Conservation (phyloP, 2,888 invertebrate genomes). For the Isotomurus palustris region DNA sequence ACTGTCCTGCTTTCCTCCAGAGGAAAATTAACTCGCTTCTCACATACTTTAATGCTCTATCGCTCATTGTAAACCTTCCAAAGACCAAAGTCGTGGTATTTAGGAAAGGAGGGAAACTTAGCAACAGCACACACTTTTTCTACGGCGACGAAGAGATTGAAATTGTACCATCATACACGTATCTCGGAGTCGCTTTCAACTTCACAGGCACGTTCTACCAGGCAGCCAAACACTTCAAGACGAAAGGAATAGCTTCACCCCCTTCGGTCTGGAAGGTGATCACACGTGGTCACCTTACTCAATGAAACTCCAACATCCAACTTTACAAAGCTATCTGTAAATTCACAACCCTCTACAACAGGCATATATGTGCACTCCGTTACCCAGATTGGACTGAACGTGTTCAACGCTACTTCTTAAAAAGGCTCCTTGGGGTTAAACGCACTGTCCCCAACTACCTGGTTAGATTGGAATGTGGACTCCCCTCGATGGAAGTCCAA, state of each 20-base stretch:
- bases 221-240: slow-evolving; percentile 9
- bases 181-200: slow-evolving; percentile 18
- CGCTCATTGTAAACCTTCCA: slow-evolving; percentile 11
- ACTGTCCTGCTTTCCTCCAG: slow-evolving; percentile 9
- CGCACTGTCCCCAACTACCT: background rate
- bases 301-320: slow-evolving; percentile 2
- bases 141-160: slow-evolving; percentile 15
- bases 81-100: slow-evolving; percentile 33
- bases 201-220: background rate
- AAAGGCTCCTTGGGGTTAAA: background rate
- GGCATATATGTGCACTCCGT: background rate
- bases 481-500: no score
- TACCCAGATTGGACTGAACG: background rate
- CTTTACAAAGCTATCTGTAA: background rate
- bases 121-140: background rate
- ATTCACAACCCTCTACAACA: background rate
- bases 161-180: slow-evolving; percentile 11
- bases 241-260: slow-evolving; percentile 4
- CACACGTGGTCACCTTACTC: background rate
- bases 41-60: slow-evolving; percentile 7
- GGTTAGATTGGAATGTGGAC: background rate
- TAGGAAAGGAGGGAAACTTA: slow-evolving; percentile 16
- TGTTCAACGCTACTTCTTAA: background rate
- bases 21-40: slow-evolving; percentile 15
- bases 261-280: background rate